These are phyloP conservation scores for Pseudochirops corinnae DNA, from an alignment of 2,797 vertebrate species.

Conservation along the genomic window DNA sequence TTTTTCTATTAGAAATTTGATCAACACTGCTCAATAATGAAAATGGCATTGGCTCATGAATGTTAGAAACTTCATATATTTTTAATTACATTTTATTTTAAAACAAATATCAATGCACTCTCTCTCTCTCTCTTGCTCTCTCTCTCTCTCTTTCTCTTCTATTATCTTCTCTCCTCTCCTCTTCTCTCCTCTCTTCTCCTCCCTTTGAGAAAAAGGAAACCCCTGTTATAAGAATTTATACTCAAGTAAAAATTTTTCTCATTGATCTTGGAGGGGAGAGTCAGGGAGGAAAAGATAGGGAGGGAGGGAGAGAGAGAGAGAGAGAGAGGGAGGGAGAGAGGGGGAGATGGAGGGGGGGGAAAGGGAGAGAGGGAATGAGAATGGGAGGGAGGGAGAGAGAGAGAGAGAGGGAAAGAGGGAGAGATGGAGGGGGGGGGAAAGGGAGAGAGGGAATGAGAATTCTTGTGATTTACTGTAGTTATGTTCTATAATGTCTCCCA, in stretches of 20 bases:
- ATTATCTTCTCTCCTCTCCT: no score
- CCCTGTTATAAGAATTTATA: neutral
- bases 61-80: neutral
- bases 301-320: no score
- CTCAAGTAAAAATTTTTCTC: neutral
- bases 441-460: neutral
- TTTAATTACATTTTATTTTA: no score
- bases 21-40: neutral
- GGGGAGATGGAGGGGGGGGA: rapidly evolving
- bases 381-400: rapidly evolving
- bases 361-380: no score
- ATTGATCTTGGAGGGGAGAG: neutral
- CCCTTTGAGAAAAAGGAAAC: neutral
- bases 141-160: no score
- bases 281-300: no score
- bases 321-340: no score
- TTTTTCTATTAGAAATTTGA: constrained; percentile 20
- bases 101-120: neutral
- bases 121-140: neutral
- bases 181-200: neutral
- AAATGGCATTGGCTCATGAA: neutral
- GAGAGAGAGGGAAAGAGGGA: no score
- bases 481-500: neutral
- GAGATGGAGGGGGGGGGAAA: neutral
- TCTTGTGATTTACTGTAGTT: neutral